phyloP scores from a whole-genome alignment of 2,113 vertebrate species.

The Corapipo altera region DNA sequence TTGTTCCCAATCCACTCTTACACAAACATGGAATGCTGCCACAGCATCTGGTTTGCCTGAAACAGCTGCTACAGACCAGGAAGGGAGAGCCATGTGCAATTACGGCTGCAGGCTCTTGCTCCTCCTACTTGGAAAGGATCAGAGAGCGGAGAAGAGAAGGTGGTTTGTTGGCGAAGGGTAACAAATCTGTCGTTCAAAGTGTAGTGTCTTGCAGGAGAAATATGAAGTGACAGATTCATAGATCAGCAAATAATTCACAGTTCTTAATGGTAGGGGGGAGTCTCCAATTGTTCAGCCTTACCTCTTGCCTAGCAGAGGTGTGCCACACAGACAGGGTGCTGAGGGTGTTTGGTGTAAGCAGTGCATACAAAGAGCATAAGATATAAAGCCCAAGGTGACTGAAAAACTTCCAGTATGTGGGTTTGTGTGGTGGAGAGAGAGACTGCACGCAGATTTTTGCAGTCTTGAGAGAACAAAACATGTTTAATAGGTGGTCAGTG shows the following conservation, averaged over 20 bases:
- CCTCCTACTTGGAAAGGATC: not conserved
- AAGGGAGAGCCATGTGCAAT: accelerated
- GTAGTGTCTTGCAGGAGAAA: not conserved
- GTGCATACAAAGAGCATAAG: not conserved
- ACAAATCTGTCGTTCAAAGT: not conserved
- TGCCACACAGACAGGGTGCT: not conserved
- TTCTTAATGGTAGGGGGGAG: not conserved
- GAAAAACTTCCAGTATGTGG: not conserved
- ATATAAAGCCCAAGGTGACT: not conserved
- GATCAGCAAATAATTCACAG: not conserved
- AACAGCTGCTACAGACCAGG: not conserved
- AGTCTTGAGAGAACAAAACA: not conserved
- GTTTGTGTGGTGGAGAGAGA: not conserved
- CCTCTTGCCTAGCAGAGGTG: not conserved
- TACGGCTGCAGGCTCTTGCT: not conserved
- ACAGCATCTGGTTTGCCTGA: not conserved
- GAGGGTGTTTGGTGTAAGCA: not conserved
- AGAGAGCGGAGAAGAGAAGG: not conserved
- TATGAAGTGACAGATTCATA: not conserved
- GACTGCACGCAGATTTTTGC: not conserved
- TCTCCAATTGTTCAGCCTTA: not conserved
- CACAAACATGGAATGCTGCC: not conserved
- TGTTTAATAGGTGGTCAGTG: not conserved
- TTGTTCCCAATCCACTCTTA: not conserved
- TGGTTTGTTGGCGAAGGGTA: not conserved